Conservation (phyloP, 2,888 invertebrate genomes). For the Eurytoma californica region DNA sequence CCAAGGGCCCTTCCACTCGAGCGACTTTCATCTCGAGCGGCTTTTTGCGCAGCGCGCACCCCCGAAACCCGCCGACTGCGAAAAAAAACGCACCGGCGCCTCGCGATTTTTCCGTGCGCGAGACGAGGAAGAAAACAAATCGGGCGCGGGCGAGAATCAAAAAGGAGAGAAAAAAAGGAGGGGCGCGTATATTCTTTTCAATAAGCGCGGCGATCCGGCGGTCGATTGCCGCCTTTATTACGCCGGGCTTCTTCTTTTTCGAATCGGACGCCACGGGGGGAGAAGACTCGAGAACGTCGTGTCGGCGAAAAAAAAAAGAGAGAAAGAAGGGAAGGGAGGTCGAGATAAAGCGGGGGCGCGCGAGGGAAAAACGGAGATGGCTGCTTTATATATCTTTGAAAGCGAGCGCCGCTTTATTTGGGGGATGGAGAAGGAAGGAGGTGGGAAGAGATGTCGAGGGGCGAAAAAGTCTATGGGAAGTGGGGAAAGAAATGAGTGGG, state of each 20-base stretch:
- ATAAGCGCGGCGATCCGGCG: constrained; percentile 71
- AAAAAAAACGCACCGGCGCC: constrained; percentile 9
- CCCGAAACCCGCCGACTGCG: background rate
- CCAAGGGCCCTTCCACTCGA: constrained; percentile 24
- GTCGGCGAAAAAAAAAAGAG: background rate
- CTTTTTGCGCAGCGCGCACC: background rate
- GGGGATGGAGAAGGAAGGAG: background rate
- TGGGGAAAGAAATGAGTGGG: background rate
- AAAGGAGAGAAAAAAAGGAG: background rate
- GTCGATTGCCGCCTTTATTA: constrained; percentile 68
- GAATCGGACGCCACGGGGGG: constrained; percentile 53
- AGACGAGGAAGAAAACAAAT: constrained; percentile 7
- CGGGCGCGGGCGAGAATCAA: background rate
- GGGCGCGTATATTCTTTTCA: constrained; percentile 72
- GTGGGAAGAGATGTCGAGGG: background rate
- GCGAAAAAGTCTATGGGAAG: background rate
- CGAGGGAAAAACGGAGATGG: constrained; percentile 42
- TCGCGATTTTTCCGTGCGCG: background rate
- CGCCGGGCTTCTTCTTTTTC: constrained; percentile 43
- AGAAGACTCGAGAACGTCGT: no score
- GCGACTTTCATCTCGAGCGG: constrained; percentile 21
- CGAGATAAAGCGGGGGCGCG: constrained; percentile 28
- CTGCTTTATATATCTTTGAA: constrained; percentile 31
- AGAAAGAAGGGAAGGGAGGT: constrained; percentile 29
- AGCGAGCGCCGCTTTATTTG: constrained; percentile 17